A percentile compares a stretch with the other conserved stretches of the same genome.
phyloP scores from a whole-genome alignment of 1,140 invertebrate species.

The Bombus difficillimus region DNA sequence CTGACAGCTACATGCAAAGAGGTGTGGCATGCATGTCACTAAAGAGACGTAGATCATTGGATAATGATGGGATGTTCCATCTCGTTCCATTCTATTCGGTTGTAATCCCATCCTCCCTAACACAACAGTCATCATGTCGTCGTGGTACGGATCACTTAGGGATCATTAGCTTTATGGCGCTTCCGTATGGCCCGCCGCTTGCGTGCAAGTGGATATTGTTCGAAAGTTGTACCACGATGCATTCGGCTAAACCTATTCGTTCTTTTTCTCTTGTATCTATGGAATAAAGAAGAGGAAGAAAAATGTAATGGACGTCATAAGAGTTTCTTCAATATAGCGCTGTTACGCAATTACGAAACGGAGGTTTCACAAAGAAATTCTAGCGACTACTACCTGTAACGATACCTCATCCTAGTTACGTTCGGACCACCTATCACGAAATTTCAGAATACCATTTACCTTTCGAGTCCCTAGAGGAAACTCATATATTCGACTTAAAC shows the following conservation, averaged over 20 bases:
- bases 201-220: constrained; percentile 59
- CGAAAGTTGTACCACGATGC: constrained; percentile 17
- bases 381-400: neutral
- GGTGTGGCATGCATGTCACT: constrained; percentile 59
- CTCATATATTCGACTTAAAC: neutral
- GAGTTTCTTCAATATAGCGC: too few species aligned
- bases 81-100: constrained; percentile 69
- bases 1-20: constrained; percentile 36
- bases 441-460: neutral
- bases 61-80: constrained; percentile 75
- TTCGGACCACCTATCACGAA: constrained; percentile 5
- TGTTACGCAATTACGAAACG: neutral
- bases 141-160: constrained; percentile 72
- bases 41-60: constrained; percentile 73
- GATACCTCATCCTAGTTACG: neutral
- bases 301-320: too few species aligned
- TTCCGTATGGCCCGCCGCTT: constrained; percentile 66
- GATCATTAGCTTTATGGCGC: constrained; percentile 70
- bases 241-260: neutral
- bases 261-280: too few species aligned
- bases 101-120: constrained; percentile 69
- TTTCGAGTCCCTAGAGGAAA: neutral
- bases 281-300: neutral
- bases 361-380: neutral
- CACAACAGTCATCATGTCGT: constrained; percentile 71